Base-by-base conservation (phyloP, 2,113 vertebrate genomes). In the Apaloderma vittatum region DNA sequence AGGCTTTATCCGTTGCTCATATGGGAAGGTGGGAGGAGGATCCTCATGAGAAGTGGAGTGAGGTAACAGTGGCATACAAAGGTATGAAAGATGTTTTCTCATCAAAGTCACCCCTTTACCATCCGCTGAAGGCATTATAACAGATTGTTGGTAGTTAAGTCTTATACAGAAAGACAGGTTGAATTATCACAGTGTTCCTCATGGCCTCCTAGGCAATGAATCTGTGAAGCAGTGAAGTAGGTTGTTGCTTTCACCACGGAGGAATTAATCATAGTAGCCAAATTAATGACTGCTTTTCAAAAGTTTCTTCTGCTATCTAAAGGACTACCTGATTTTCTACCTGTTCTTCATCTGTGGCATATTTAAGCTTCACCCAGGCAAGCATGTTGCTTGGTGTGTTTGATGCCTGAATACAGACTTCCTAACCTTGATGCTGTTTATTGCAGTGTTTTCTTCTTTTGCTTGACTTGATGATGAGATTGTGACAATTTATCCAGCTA, bases 241-340 rank as follows among this genome's bases (percentile, higher is more conserved):
- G 65, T 74, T 91, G 86, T 45, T 74, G 86, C 88, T 93, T 95
- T 92, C 82, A 26, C 57, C 23, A 37, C 1, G 1, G 73, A 81
- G 70, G 40, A 88, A 92, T 93, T 92, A 34, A 74, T 96, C 73
- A 78, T 8, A 1, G 61, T 52, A 93, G 68, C 83, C 57, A 81
- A 91, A 87, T 91, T 94, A 92, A 94, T 71, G 71, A 67, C 86
- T 65, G 23, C 65, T 91, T 92, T 93, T 92, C 45, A 46, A 24
- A 92, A 94, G 86, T 72, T 87, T 92, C 86, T 92, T 34, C 63
- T 87, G 65, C 45, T 89, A 15, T 82, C 75, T 58, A 55, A 93
- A 93, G 73, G 94, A 89, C 58, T n/a, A n/a, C n/a, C n/a, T 92
- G 84, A 93, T 94, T 90, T 88, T 72, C 86, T 72, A 36, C 79